These are phyloP conservation scores for Metellina segmentata DNA, from an alignment of 2,888 invertebrate genomes.

Conservation along the genomic window DNA sequence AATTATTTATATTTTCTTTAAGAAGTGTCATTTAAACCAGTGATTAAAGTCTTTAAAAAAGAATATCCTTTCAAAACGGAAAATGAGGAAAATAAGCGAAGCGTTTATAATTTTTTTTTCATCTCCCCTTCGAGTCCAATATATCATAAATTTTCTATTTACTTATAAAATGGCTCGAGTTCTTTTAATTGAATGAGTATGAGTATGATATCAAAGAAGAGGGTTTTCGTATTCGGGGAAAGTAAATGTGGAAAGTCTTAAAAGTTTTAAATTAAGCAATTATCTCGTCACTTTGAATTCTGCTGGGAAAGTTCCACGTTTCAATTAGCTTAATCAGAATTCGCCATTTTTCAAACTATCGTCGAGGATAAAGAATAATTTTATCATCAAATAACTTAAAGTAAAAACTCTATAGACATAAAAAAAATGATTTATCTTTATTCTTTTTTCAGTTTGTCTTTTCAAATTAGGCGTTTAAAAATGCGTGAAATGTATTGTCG, in stretches of 20 bases:
- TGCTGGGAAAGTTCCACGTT: not conserved
- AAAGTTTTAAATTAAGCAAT: not conserved
- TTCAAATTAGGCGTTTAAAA: not conserved
- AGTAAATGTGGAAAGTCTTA: not conserved
- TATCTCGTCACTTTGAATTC: not conserved
- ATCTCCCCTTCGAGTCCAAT: not conserved
- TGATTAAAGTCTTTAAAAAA: slow-evolving; percentile 36
- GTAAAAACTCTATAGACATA: not conserved
- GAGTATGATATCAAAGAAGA: not conserved
- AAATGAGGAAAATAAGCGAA: slow-evolving; percentile 17
- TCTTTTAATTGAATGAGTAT: slow-evolving; percentile 32
- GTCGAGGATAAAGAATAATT: not conserved
- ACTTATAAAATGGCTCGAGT: slow-evolving; percentile 3
- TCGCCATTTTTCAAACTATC: not conserved
- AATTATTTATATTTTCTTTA: not conserved
- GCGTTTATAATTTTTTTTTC: slow-evolving; percentile 22
- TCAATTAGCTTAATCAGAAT: not conserved
- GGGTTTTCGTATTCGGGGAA: not conserved
- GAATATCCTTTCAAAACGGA: slow-evolving; percentile 10
- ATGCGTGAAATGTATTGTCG: not conserved
- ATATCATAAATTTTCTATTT: slow-evolving; percentile 25
- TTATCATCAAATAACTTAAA: not conserved
- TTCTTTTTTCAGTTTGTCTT: not conserved
- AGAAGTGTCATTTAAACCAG: slow-evolving; percentile 20
- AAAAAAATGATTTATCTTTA: not conserved